These are phyloP conservation scores for Atta colombica DNA, from an alignment of 1,140 invertebrate genomes.

Conservation along the genomic window DNA sequence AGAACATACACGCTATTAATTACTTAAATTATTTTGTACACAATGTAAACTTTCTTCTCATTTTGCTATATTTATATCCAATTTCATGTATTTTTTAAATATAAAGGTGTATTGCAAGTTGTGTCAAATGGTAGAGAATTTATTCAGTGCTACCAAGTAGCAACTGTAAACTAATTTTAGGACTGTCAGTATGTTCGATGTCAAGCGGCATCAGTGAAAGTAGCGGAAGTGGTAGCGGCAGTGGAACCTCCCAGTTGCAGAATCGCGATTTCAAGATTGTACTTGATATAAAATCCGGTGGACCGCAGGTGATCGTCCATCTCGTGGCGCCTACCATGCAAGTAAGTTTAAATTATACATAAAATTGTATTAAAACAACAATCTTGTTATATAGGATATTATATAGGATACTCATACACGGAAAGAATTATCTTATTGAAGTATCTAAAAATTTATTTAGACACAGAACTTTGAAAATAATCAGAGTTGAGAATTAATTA, in stretches of 20 bases:
- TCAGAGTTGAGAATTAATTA: no score
- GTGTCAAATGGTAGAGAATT: constrained; percentile 7
- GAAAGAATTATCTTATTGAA: no score
- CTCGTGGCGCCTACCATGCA: constrained; percentile 87
- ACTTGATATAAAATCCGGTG: constrained; percentile 90
- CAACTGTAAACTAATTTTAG: constrained; percentile 80
- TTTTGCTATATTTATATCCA: neutral
- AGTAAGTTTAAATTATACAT: constrained; percentile 63
- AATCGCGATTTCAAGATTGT: constrained; percentile 96
- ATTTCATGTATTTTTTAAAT: neutral
- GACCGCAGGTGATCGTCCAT: constrained; percentile 90
- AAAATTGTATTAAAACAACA: neutral
- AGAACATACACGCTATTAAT: neutral
- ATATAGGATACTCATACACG: no score
- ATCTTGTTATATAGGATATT: neutral
- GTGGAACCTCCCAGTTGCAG: constrained; percentile 87
- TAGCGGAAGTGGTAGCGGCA: constrained; percentile 81
- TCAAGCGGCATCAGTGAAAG: constrained; percentile 88
- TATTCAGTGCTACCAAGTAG: constrained; percentile 39
- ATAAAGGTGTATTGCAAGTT: neutral
- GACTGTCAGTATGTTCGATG: constrained; percentile 88
- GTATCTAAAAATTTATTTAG: no score
- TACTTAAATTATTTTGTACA: neutral
- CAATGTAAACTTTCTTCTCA: neutral
- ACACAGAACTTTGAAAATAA: no score